Conservation (phyloP, 2,113 vertebrate species). For the Plectropomus leopardus region DNA sequence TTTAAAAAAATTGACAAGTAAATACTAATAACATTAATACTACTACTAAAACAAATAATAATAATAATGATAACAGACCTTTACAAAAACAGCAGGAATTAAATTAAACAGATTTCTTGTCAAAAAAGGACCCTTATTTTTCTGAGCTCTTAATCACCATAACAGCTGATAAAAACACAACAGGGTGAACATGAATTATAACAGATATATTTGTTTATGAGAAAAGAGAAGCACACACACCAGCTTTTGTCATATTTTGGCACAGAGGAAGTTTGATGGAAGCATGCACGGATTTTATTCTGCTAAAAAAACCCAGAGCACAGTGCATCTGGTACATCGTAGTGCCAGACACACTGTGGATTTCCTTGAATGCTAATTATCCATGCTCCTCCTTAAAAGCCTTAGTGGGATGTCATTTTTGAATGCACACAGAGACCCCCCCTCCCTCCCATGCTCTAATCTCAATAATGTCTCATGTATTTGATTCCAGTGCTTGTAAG, state of each 20-base stretch:
- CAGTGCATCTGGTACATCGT: not conserved
- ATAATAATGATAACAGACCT: no score
- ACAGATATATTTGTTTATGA: not conserved
- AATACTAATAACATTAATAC: no score
- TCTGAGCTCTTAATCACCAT: not conserved
- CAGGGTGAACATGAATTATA: not conserved
- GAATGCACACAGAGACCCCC: conserved; percentile 26
- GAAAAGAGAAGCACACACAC: not conserved
- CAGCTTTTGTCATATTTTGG: not conserved
- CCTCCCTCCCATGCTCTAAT: conserved; percentile 8
- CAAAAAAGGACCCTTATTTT: not conserved
- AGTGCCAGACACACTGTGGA: conserved; percentile 28
- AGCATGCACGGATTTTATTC: not conserved
- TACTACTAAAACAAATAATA: not conserved
- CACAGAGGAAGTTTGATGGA: not conserved
- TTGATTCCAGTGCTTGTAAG: conserved; percentile 54
- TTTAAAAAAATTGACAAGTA: no score
- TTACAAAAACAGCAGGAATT: not conserved
- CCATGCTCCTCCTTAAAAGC: conserved; percentile 52
- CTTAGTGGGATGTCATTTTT: conserved; percentile 48
- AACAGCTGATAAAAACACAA: conserved; percentile 14
- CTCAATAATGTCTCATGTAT: conserved; percentile 53
- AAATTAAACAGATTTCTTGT: conserved; percentile 20
- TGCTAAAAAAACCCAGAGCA: not conserved
- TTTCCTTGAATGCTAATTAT: conserved; percentile 63